Percentiles rank a stretch among this genome's conserved stretches.
phyloP scores from a whole-genome alignment of 1,140 invertebrate species.

The Diachasma alloeum region DNA sequence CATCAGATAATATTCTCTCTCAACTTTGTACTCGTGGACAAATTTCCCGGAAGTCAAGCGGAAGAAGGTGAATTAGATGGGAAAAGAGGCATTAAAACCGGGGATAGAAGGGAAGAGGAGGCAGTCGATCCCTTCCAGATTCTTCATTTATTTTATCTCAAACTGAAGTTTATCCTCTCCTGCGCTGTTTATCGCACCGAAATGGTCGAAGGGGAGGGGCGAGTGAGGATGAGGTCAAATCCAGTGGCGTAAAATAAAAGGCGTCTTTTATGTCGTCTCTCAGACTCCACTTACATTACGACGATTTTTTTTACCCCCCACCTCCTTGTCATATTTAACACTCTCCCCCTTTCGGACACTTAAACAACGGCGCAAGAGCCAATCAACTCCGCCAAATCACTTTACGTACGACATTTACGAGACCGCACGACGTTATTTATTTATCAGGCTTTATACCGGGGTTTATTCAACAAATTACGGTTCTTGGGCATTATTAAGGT shows the following conservation, averaged over 20 bases:
- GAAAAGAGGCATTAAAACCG: too few relatives aligned
- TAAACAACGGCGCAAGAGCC: not conserved
- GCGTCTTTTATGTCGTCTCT: conserved; percentile 7
- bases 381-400: not conserved
- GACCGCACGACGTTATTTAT: not conserved
- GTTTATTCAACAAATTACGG: not conserved
- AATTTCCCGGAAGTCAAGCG: too few relatives aligned
- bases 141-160: conserved; percentile 3
- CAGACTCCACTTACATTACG: conserved; percentile 8
- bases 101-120: too few relatives aligned
- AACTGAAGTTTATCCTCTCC: not conserved
- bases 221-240: not conserved
- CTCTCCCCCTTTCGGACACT: not conserved
- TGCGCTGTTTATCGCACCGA: not conserved
- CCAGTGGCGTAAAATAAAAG: conserved; percentile 9
- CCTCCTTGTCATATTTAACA: not conserved
- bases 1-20: too few relatives aligned
- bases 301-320: not conserved
- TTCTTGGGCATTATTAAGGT: too few relatives aligned
- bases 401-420: conserved; percentile 9
- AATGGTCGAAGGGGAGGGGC: not conserved
- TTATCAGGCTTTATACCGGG: not conserved
- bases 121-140: not conserved
- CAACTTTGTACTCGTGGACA: too few relatives aligned
- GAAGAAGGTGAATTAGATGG: too few relatives aligned